Base-by-base conservation (phyloP, 2,888 invertebrate genomes). In the Sarcophaga variegata region DNA sequence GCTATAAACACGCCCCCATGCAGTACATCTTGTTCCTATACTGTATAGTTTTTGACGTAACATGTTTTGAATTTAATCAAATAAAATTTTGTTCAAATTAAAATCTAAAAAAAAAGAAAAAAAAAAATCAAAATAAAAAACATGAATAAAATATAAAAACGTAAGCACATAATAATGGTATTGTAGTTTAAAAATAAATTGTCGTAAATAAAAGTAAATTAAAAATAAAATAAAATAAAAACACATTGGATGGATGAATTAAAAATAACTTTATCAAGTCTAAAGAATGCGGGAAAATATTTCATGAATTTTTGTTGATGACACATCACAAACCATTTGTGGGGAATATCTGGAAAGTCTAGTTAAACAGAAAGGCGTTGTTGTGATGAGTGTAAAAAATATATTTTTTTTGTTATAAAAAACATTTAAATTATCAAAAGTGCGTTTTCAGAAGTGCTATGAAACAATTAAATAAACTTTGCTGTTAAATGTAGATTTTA, bases 41-140 rank as follows among this genome's bases (percentile, higher is more conserved):
- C 49, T 69, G 62, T 81, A 75, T 54, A 75, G 70, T 17, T 84
- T 71, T 76, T 81, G 87, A 84, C 87, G 87, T 79, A 84, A 79
- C 84, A 87, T 87, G 70, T 54, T 78, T 75, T 70, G 60, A 37
- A 59, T 47, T 54, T 45, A 66, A 64, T 12, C 11, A 60, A 77
- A 60, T 67, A 49, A 14, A 49, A 49, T 14, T 49, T 54, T 4
- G 4, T 54, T 54, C 0, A 54, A 54, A 54, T 12, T 1, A 54
- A 54, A 54, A 54, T 14, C 17, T 54, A 54, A 54, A 54, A 14
- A 49, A 3, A 49, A 49, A 49, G 5, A 14, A 49, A 49, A 49
- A 49, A 49, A 14, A 49, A 14, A 14, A 14, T 22, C 3, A 54
- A 54, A 54, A 0, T 3, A 37, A 8, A 37, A 37, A 37, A 37